Conservation (phyloP, 2,888 invertebrate genomes). For the Diarsia dahlii region DNA sequence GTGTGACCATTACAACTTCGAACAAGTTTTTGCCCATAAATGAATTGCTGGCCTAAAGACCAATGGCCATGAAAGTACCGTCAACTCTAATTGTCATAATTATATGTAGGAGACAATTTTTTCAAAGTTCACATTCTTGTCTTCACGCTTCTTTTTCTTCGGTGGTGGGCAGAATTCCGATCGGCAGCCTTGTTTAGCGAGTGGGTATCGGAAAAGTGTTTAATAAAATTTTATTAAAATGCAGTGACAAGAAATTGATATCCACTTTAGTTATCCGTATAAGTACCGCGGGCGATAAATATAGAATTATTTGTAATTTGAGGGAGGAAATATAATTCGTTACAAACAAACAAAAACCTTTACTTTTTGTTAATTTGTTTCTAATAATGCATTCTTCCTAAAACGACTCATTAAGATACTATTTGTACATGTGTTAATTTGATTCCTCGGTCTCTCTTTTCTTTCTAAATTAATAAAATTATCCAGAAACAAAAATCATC, state of each 20-base stretch:
- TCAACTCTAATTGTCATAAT: slow-evolving; percentile 58
- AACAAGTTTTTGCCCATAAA: slow-evolving; percentile 50
- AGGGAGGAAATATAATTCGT: background rate
- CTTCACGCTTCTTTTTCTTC: slow-evolving; percentile 46
- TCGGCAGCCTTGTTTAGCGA: slow-evolving; percentile 34
- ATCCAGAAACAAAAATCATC: background rate
- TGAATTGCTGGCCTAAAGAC: slow-evolving; percentile 53
- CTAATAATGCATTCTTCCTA: background rate
- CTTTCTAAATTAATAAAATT: too few relatives aligned
- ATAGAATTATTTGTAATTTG: background rate
- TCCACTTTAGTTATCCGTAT: background rate
- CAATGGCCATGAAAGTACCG: slow-evolving; percentile 51
- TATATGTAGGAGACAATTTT: slow-evolving; percentile 38
- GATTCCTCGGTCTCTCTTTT: too few relatives aligned
- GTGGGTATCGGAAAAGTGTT: slow-evolving; percentile 9
- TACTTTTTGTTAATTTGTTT: background rate
- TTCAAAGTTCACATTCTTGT: slow-evolving; percentile 49
- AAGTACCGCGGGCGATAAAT: too few relatives aligned
- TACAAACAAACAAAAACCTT: background rate
- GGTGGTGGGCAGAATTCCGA: slow-evolving; percentile 47
- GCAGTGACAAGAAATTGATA: background rate
- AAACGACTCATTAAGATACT: background rate
- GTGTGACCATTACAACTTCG: slow-evolving; percentile 59
- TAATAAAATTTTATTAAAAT: slow-evolving; percentile 19
- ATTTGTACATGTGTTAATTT: too few relatives aligned